Base-by-base conservation (phyloP, 2,113 vertebrate species). In the Cephalopholis sonnerati region DNA sequence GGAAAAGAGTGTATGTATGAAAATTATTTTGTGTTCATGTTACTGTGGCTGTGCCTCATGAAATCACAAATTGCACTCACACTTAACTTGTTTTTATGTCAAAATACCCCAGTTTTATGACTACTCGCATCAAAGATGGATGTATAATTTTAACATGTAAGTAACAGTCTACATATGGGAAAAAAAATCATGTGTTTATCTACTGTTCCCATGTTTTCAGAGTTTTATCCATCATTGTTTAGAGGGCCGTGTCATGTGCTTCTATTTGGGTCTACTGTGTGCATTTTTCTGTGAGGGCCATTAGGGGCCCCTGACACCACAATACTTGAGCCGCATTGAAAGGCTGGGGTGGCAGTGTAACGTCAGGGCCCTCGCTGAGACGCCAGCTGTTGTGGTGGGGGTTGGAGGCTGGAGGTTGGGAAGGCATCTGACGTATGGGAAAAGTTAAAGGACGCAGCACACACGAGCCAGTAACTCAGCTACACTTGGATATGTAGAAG, bases 331-430 rank as follows among this genome's bases (percentile, higher is more conserved):
- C 84, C 46, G 46, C 77, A 58, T 73, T 91, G 92, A 93, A 85
- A 91, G 87, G 77, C 84, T 44, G 81, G 77, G 79, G 84, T 84
- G 87, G 83, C 81, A 69, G 74, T 74, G 86, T 85, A 88, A 82
- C 86, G 84, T 80, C 89, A 85, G 84, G 77, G 77, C 63, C 78
- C 79, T 85, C 39, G 68, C 89, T 81, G 91, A 87, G 87, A 90
- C 75, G 76, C 84, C 94, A 94, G 93, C 93, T 95, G 94, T 89
- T 94, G 88, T 66, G 89, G 90, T 92, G 87, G 90, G 88, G 90
- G 87, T 87, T 88, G 87, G 54, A 66, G 69, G 36, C 50, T 63
- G 87, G 80, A 73, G 67, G 46, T 46, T 73, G 27, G 54, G 50
- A 81, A 91, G 85, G 85, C 79, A 86, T 85, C 77, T 87, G 92